phyloP scores from a whole-genome alignment of 2,113 vertebrate genomes.

The Xenopus borealis region DNA sequence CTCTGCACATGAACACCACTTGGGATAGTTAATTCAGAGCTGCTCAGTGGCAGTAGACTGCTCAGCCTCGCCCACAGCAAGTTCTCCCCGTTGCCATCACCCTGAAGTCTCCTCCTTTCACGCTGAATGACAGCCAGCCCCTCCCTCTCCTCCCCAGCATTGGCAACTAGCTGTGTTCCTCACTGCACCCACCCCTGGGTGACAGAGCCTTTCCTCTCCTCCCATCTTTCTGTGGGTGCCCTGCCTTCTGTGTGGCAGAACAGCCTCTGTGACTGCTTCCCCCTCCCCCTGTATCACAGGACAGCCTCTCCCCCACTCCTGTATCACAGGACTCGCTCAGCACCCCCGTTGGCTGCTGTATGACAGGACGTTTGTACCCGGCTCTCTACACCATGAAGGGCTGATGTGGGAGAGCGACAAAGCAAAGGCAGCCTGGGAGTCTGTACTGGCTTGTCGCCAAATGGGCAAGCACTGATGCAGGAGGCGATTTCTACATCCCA shows the following conservation, averaged over 20 bases:
- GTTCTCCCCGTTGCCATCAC: too few species aligned
- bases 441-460: background rate
- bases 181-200: constrained; percentile 5
- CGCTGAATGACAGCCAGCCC: background rate
- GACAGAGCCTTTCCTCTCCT: background rate
- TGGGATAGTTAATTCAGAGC: too few species aligned
- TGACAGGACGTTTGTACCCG: constrained; percentile 38
- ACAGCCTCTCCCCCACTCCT: constrained; percentile 20
- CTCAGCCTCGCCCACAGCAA: constrained; percentile 4
- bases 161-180: background rate
- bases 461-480: constrained; percentile 1
- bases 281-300: constrained; percentile 25
- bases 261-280: background rate
- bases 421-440: background rate
- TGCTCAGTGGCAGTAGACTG: background rate
- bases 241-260: background rate
- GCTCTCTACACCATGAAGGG: constrained; percentile 30
- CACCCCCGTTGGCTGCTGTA: constrained; percentile 24
- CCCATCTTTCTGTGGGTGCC: background rate
- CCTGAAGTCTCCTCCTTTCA: background rate
- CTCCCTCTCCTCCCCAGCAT: background rate
- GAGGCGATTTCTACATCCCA: constrained; percentile 18
- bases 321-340: constrained; percentile 12
- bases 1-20: too few species aligned
- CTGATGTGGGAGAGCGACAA: background rate